phyloP scores from a whole-genome alignment of 2,797 vertebrate genomes.

The Pygocentrus nattereri region DNA sequence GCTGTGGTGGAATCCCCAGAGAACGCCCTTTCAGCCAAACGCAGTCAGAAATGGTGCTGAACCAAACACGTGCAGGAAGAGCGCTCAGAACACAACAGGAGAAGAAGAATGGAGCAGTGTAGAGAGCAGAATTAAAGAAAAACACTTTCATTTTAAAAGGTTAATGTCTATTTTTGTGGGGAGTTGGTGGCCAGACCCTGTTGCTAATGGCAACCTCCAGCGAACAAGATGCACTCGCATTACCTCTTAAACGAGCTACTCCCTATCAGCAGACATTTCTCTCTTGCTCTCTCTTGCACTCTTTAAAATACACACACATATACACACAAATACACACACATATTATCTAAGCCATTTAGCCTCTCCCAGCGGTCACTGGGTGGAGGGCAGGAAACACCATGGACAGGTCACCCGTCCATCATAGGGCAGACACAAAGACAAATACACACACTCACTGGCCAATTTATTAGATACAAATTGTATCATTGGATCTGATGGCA shows the following conservation, averaged over 20 bases:
- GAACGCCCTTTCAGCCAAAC: background rate
- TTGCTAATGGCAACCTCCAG: slow-evolving; percentile 59
- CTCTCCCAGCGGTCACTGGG: no score
- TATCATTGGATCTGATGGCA: no score
- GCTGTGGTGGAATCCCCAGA: background rate
- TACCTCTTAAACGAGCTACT: slow-evolving; percentile 40
- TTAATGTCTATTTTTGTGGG: slow-evolving; percentile 49
- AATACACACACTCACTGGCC: background rate
- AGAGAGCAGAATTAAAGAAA: background rate
- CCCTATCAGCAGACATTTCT: slow-evolving; percentile 11
- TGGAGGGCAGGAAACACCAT: no score
- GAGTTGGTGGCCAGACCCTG: slow-evolving; percentile 57
- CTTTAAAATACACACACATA: background rate
- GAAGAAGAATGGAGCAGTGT: background rate
- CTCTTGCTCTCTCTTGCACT: background rate
- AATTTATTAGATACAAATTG: no score
- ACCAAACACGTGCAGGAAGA: background rate
- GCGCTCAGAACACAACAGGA: background rate
- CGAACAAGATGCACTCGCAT: slow-evolving; percentile 41
- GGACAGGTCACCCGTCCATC: no score
- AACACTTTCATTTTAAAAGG: slow-evolving; percentile 46
- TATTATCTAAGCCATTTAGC: no score
- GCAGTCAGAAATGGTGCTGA: background rate
- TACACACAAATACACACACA: background rate
- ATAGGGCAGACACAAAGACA: no score